These are phyloP conservation scores for Bettongia penicillata DNA, from an alignment of 2,113 vertebrate genomes.

Conservation along the genomic window DNA sequence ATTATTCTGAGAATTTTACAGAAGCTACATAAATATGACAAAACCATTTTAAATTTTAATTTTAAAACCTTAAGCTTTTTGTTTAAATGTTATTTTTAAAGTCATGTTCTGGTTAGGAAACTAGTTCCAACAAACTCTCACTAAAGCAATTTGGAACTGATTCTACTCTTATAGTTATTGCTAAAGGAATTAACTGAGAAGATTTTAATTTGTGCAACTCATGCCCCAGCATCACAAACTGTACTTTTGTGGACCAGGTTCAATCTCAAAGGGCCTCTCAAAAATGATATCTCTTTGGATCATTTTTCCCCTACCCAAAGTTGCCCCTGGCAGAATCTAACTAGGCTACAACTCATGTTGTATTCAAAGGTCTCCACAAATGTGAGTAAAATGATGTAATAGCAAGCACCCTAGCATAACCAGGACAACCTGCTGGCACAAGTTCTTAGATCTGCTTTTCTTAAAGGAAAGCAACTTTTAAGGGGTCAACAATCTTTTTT, in stretches of 20 bases:
- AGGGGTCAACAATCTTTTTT: too few relatives aligned
- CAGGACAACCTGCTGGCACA: too few relatives aligned
- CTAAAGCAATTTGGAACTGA: neutral
- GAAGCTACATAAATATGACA: slow-evolving; percentile 6
- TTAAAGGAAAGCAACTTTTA: too few relatives aligned
- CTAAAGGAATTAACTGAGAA: neutral
- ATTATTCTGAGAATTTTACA: slow-evolving; percentile 24
- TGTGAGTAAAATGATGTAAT: neutral
- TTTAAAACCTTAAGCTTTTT: slow-evolving; percentile 37
- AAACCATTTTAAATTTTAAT: neutral
- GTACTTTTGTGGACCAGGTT: neutral
- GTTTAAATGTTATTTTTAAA: slow-evolving; percentile 21
- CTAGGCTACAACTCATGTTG: neutral
- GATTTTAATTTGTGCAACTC: neutral
- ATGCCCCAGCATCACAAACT: neutral
- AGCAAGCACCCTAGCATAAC: too few relatives aligned
- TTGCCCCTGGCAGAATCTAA: neutral
- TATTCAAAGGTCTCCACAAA: neutral
- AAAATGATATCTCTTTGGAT: neutral
- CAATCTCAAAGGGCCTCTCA: neutral
- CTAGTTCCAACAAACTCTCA: neutral
- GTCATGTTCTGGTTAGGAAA: neutral
- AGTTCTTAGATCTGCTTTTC: too few relatives aligned
- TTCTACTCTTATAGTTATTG: neutral
- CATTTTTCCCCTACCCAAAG: neutral